Percentiles rank a stretch among this genome's conserved stretches.
Conservation (phyloP, 2,113 vertebrate genomes). For the Microcebus ravelobensis region DNA sequence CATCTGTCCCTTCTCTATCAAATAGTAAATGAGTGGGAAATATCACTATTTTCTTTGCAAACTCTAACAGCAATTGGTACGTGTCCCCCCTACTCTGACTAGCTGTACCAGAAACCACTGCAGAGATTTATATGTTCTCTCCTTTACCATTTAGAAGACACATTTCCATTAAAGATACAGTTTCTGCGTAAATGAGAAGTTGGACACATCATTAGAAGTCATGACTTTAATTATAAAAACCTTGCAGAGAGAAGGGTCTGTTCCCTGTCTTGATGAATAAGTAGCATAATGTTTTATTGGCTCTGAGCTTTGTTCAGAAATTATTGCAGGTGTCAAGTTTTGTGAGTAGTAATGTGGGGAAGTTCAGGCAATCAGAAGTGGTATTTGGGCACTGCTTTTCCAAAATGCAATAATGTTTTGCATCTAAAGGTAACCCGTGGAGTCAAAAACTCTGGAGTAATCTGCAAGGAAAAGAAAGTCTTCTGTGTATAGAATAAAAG, state of each 20-base stretch:
- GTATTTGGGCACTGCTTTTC: neutral
- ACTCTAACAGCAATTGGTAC: neutral
- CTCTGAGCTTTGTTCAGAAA: slow-evolving; percentile 7
- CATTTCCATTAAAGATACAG: neutral
- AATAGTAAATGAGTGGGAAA: neutral
- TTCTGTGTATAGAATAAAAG: neutral
- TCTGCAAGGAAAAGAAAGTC: neutral
- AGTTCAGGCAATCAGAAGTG: neutral
- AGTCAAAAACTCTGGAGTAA: neutral
- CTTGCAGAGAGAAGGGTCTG: neutral
- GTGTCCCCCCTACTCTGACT: too few species aligned
- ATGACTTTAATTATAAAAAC: slow-evolving; percentile 16
- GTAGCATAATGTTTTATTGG: neutral
- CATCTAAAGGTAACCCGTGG: neutral
- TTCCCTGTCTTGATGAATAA: neutral
- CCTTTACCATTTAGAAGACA: neutral
- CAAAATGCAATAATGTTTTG: neutral
- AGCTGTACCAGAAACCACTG: neutral
- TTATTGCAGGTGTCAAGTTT: neutral
- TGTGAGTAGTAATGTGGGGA: neutral
- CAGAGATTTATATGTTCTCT: neutral
- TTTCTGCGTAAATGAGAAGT: neutral
- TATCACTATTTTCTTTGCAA: neutral
- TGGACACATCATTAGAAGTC: neutral
- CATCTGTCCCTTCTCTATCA: neutral